Evolutionary conservation across 1,140 invertebrate species (phyloP).

Genomic region (Eriosoma lanigerum): DNA sequence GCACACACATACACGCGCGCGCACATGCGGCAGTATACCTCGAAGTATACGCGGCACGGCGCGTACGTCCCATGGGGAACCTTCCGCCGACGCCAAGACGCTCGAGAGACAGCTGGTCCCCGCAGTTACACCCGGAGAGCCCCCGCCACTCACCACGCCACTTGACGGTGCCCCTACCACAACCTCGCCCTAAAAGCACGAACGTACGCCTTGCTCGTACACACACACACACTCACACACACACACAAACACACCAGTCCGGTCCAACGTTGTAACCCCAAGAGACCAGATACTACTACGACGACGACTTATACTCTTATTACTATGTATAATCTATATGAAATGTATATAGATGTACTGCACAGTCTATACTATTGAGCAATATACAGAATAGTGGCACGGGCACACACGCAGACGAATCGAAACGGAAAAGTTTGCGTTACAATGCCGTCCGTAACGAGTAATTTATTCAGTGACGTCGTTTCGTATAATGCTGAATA

Average conservation of each 20-base stretch:
- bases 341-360: neutral
- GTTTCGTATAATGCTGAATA: too few species aligned
- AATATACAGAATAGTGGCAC: neutral
- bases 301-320: slow-evolving; percentile 6
- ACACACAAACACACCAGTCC: neutral
- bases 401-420: too few species aligned
- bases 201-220: too few species aligned
- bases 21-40: neutral
- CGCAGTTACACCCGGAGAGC: slow-evolving; percentile 7
- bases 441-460: too few species aligned
- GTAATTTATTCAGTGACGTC: too few species aligned
- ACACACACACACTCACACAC: neutral
- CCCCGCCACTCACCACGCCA: neutral
- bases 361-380: neutral
- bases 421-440: slow-evolving; percentile 36
- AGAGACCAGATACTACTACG: slow-evolving; percentile 32
- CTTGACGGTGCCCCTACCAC: too few species aligned
- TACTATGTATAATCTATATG: neutral
- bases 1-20: neutral
- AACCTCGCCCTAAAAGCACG: too few species aligned
- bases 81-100: slow-evolving; percentile 8
- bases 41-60: neutral
- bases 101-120: slow-evolving; percentile 49
- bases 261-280: neutral
- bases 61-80: slow-evolving; percentile 34